Percentiles rank a stretch among this genome's conserved stretches.
phyloP scores from a whole-genome alignment of 2,113 vertebrate species.

The Lontra canadensis region DNA sequence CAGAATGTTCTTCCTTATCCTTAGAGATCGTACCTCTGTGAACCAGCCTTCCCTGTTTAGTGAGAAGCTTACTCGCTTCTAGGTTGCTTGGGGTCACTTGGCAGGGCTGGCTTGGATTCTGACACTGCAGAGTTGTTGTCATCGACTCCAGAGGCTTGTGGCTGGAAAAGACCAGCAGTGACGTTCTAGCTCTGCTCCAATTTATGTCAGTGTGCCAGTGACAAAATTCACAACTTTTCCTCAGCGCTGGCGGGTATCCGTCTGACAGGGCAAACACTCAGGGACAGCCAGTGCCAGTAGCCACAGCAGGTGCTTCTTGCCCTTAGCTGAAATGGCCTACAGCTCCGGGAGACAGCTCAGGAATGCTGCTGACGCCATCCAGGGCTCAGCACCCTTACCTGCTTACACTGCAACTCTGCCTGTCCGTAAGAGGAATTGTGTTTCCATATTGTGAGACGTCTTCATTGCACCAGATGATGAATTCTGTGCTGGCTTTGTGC shows the following conservation, averaged over 20 bases:
- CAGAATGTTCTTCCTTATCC: background rate
- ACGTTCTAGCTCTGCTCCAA: background rate
- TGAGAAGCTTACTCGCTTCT: background rate
- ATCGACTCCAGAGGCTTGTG: background rate
- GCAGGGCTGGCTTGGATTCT: background rate
- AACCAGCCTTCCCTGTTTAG: background rate
- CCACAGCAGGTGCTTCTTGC: conserved; percentile 40
- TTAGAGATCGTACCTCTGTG: accelerated
- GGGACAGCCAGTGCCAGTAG: background rate
- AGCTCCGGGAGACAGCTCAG: background rate
- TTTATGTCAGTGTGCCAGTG: conserved; percentile 73
- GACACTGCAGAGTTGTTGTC: background rate
- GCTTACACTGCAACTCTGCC: background rate
- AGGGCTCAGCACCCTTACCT: background rate
- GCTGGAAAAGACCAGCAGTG: background rate
- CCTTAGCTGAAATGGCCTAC: background rate
- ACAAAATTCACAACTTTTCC: conserved; percentile 28
- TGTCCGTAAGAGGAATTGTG: background rate
- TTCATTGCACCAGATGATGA: background rate
- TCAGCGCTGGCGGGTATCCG: background rate
- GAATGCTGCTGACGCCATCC: conserved; percentile 58
- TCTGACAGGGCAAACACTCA: background rate
- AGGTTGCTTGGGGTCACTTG: background rate
- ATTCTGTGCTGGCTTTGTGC: background rate
- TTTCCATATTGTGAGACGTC: background rate